Conservation (phyloP, 2,113 vertebrate species). For the Lepus americanus region DNA sequence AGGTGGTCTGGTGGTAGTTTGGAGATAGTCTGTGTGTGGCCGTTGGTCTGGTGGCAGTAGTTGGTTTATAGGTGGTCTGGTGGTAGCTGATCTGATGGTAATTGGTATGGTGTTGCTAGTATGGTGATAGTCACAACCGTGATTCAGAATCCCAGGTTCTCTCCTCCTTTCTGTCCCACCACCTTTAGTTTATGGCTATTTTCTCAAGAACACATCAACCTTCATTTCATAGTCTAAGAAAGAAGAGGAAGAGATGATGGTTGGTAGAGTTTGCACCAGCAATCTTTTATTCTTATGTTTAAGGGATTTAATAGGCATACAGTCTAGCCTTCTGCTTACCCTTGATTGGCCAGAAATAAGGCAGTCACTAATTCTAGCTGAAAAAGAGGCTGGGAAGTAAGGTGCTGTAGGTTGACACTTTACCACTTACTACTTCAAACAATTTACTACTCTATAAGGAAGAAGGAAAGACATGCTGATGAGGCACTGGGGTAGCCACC, state of each 20-base stretch:
- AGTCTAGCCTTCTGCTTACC: background rate
- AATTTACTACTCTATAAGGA: background rate
- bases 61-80: background rate
- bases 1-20: too few species aligned
- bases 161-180: background rate
- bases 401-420: background rate
- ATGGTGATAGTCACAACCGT: too few species aligned
- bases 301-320: background rate
- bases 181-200: too few species aligned
- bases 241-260: background rate
- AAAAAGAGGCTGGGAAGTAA: background rate
- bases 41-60: too few species aligned
- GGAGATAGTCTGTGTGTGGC: too few species aligned
- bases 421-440: background rate
- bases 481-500: background rate
- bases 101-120: too few species aligned
- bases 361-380: background rate
- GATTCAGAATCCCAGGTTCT: too few species aligned
- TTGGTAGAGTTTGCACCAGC: background rate
- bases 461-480: background rate
- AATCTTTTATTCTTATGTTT: background rate
- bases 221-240: too few species aligned
- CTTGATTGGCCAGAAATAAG: slow-evolving; percentile 4
- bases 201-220: background rate
- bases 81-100: background rate